These are phyloP conservation scores for Andinoacara biseriatus DNA, from an alignment of 2,113 vertebrate genomes.

Conservation along the genomic window DNA sequence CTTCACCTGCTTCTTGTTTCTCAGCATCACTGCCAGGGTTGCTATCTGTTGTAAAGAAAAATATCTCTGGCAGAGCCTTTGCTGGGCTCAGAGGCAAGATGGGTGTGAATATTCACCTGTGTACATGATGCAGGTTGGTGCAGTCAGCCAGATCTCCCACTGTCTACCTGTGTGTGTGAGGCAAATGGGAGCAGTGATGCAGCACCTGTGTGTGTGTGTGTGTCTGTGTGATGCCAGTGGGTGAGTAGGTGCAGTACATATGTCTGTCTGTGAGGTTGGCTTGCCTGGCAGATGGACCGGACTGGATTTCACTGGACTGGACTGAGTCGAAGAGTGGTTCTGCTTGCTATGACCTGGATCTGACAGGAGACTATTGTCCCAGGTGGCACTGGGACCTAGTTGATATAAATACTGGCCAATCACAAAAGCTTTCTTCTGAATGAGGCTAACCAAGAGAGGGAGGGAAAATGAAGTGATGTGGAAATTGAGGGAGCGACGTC, in stretches of 20 bases:
- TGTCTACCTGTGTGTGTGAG: conserved; percentile 31
- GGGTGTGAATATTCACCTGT: conserved; percentile 51
- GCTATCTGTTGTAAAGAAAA: conserved; percentile 32
- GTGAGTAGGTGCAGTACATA: conserved; percentile 44
- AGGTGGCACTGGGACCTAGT: conserved; percentile 83
- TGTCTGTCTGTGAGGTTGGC: conserved; percentile 51
- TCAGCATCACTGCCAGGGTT: conserved; percentile 39
- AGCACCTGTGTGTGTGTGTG: conserved; percentile 47
- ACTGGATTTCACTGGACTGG: conserved; percentile 55
- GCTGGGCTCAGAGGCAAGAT: conserved; percentile 44
- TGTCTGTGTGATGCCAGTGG: conserved; percentile 43
- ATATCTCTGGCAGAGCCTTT: conserved; percentile 20
- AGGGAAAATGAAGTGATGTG: conserved; percentile 55
- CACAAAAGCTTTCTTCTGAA: conserved; percentile 72
- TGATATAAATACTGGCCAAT: conserved; percentile 86
- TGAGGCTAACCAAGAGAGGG: conserved; percentile 70
- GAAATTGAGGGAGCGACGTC: conserved; percentile 55
- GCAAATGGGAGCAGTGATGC: conserved; percentile 52
- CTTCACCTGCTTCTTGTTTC: conserved; percentile 54
- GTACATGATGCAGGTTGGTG: conserved; percentile 48
- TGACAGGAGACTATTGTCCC: conserved; percentile 80
- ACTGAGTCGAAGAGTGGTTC: conserved; percentile 63
- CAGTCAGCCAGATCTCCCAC: conserved; percentile 30
- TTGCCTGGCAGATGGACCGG: conserved; percentile 56
- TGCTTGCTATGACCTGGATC: conserved; percentile 79